These are phyloP conservation scores for Serrognathus titanus DNA, from an alignment of 2,888 invertebrate species.

Conservation along the genomic window DNA sequence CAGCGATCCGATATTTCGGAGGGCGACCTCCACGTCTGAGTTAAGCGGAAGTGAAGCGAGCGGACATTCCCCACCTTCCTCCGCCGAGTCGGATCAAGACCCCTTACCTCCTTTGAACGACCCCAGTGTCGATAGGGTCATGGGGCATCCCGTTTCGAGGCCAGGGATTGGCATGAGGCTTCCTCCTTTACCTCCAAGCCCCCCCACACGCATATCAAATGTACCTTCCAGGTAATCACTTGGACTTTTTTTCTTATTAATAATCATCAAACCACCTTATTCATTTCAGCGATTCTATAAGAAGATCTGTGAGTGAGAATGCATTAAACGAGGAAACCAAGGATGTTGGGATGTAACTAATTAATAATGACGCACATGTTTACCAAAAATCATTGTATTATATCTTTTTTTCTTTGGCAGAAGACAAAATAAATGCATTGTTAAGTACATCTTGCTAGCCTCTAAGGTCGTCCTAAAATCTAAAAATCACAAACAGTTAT, in stretches of 20 bases:
- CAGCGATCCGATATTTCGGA: conserved; percentile 43
- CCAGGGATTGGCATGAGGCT: conserved; percentile 42
- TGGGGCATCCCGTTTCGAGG: conserved; percentile 45
- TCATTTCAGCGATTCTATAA: conserved; percentile 18
- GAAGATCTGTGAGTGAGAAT: conserved; percentile 23
- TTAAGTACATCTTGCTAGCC: too few species aligned
- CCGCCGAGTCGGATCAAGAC: conserved; percentile 43
- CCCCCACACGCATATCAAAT: conserved; percentile 29
- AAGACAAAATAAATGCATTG: conserved; percentile 8
- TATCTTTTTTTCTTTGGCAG: conserved; percentile 9
- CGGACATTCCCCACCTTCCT: conserved; percentile 43
- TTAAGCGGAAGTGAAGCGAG: conserved; percentile 34
- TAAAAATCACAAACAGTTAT: too few species aligned
- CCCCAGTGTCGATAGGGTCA: conserved; percentile 42
- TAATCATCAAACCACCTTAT: background rate
- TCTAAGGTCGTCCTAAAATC: too few species aligned
- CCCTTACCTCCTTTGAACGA: conserved; percentile 34
- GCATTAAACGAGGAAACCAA: conserved; percentile 17
- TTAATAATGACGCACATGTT: background rate
- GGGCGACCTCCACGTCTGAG: conserved; percentile 33
- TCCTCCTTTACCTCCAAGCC: conserved; percentile 45
- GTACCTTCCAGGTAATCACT: background rate
- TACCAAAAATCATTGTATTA: conserved; percentile 7
- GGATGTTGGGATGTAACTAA: background rate
- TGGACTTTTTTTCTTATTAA: background rate